Percentiles rank a stretch among this genome's conserved stretches.
Conservation (phyloP, 2,888 invertebrate species). For the Agrilus mali region DNA sequence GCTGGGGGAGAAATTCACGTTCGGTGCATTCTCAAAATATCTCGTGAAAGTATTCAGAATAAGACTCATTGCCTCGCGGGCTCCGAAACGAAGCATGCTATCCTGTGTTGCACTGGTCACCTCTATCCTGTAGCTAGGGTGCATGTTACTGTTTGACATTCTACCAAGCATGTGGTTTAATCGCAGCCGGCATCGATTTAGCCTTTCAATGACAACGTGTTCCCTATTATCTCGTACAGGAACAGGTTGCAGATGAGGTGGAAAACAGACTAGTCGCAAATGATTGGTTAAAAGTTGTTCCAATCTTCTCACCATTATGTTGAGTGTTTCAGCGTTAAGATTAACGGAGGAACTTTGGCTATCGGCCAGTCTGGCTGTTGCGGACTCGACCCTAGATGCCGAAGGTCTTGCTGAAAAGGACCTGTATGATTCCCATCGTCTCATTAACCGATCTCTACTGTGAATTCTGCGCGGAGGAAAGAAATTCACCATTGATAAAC, state of each 20-base stretch:
- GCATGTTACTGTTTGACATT: conserved; percentile 1
- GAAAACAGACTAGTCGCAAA: conserved; percentile 12
- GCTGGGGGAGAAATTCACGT: conserved; percentile 16
- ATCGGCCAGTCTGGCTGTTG: too few species aligned
- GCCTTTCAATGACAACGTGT: conserved; percentile 23
- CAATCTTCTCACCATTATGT: conserved; percentile 14
- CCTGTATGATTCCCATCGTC: conserved; percentile 15
- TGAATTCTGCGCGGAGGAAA: conserved; percentile 19
- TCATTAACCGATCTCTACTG: conserved; percentile 14
- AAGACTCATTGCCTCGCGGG: conserved; percentile 32
- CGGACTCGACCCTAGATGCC: conserved; percentile 1
- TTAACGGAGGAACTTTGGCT: conserved; percentile 6
- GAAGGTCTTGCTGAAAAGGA: conserved; percentile 10
- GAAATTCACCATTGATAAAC: conserved; percentile 21
- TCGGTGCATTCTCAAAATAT: conserved; percentile 34
- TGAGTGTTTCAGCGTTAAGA: conserved; percentile 13
- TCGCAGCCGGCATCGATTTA: conserved; percentile 25
- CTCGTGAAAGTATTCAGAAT: conserved; percentile 36
- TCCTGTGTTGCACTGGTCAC: conserved; percentile 23
- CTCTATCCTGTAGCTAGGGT: conserved; percentile 4
- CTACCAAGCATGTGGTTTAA: conserved; percentile 24
- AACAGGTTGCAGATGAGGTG: background rate
- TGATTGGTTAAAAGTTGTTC: conserved; percentile 18
- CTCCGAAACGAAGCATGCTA: conserved; percentile 25
- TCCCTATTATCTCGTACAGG: conserved; percentile 22